A percentile compares a stretch with the other conserved stretches of the same genome.
Evolutionary conservation across 92 coral and sea anemone genomes (phyloP).

Genomic region (Hydrozoanthus gracilis): DNA sequence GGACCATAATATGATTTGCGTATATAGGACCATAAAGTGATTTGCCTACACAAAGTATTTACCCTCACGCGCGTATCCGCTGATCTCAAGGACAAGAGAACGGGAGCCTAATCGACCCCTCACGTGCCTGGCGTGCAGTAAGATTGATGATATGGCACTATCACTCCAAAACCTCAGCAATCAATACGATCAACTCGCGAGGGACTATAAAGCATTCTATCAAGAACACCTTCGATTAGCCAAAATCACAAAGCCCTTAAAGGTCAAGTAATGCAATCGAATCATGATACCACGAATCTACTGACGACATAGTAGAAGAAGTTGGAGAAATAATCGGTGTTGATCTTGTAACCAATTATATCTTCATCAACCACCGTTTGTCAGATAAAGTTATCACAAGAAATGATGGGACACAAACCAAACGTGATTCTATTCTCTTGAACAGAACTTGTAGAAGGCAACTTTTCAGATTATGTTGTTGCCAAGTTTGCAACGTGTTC

Average conservation of each 20-base stretch:
- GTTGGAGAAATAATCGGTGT: constrained; percentile 30
- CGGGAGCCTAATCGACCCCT: too few relatives aligned
- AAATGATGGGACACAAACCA: constrained; percentile 25
- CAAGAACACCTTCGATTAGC: neutral
- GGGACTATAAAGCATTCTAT: neutral
- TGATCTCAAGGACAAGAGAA: too few relatives aligned
- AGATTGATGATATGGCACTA: neutral
- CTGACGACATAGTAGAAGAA: constrained; percentile 22
- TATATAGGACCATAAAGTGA: too few relatives aligned
- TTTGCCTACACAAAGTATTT: too few relatives aligned
- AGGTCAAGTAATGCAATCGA: neutral
- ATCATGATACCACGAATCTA: constrained; percentile 5
- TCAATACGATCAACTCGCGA: too few relatives aligned
- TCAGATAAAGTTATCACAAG: constrained; percentile 16
- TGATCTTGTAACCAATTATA: constrained; percentile 13
- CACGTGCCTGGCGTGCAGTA: neutral
- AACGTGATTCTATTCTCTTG: neutral
- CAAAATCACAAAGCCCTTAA: neutral
- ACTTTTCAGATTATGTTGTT: too few relatives aligned
- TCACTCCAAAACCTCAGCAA: neutral
- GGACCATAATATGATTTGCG: too few relatives aligned
- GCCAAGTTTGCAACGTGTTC: too few relatives aligned
- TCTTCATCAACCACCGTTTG: constrained; percentile 29
- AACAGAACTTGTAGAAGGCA: too few relatives aligned
- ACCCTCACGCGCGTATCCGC: too few relatives aligned